Base-by-base conservation (phyloP, 1,140 invertebrate genomes). In the Listronotus bonariensis region DNA sequence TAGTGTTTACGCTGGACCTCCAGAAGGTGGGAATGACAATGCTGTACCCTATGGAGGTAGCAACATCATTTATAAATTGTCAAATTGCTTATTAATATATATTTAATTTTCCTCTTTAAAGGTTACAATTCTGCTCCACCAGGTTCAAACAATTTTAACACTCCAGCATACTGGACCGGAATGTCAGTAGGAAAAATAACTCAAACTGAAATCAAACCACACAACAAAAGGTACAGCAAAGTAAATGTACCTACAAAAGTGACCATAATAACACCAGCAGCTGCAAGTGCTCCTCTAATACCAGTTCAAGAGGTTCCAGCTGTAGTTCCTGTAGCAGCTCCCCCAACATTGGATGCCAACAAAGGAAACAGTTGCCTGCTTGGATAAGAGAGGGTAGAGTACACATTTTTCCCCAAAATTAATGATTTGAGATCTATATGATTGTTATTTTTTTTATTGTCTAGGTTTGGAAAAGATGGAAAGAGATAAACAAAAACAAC, bases 381-480 rank as follows among this genome's bases (percentile, higher is more conserved):
- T 99, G 96, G 96, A 97, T 98, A 64, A 82, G 95, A 72, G 93
- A 97, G 83, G 94, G 83, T 49, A 59, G 2, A 81, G 14, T 40
- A 32, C 12, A 46, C 20, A 3, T 26, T 26, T 3, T 26, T 26
- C 5, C 5, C 5, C 20, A 26, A 26, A 26, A 26, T 26, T 26
- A 26, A 26, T 26, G 20, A 26, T 26, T 3, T 26, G 5, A 26
- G 20, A 26, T 3, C 5, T 5, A 26, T 26, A 26, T 3, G 20
- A 26, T 5, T 26, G 5, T 11, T 46, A 6, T 34, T 46, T 53
- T 42, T 34, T 36, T 51, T 20, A 54, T 52, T 32, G 43, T 51
- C 53, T 66, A 82, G 85, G 96, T 36, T 80, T 98, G 60, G 96
- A 98, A 78, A 98, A 98, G 83, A 97, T 98, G 93, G 96, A 98